Evolutionary conservation across 2,888 invertebrate genomes (phyloP), one percentile per base, ranked within the genome.

Genomic region (Nematopogon swammerdamellus): DNA sequence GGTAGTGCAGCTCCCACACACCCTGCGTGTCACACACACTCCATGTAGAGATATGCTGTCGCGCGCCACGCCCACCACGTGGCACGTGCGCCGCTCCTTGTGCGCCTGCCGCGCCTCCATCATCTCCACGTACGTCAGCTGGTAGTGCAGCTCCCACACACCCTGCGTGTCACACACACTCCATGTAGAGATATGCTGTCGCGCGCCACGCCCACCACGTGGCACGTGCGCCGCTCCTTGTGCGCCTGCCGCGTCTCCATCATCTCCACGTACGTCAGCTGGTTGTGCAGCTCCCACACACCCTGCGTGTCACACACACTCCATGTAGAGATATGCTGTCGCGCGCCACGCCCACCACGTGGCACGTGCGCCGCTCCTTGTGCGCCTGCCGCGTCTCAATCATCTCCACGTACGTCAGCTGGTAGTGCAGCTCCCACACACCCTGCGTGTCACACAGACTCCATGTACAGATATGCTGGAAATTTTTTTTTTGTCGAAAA

Each of bases 121-220:
- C 14, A 70, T 54, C 57, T 77, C 75, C 44, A 82, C 64, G 63
- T 81, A 84, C 65, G 57, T 86, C 85, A 63, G 20, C 45, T 17
- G 36, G 11, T 36, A 36, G 5, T 25, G 25, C 8, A 14, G 8
- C 36, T 36, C 5, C 10, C 8, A 14, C 11, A 8, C 6, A 14
- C 86, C 66, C 60, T 84, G 81, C 44, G 82, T 79, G 53, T 71
- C 64, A 59, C 50, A 74, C 70, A 53, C 79, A 76, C 58, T 83
- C 82, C 11, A 83, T 81, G n/a, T n/a, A n/a, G n/a, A n/a, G n/a
- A n/a, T n/a, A n/a, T n/a, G n/a, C n/a, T n/a, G 52, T 70, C 75
- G 18, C 82, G 69, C 49, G 80, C 63, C 10, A 68, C 67, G 18
- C 56, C 60, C 45, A 70, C 67, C 59, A 76, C 44, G 53, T 61